Evolutionary conservation across 1,140 invertebrate genomes (phyloP).

Genomic region (Drosophila quadrilineata): DNA sequence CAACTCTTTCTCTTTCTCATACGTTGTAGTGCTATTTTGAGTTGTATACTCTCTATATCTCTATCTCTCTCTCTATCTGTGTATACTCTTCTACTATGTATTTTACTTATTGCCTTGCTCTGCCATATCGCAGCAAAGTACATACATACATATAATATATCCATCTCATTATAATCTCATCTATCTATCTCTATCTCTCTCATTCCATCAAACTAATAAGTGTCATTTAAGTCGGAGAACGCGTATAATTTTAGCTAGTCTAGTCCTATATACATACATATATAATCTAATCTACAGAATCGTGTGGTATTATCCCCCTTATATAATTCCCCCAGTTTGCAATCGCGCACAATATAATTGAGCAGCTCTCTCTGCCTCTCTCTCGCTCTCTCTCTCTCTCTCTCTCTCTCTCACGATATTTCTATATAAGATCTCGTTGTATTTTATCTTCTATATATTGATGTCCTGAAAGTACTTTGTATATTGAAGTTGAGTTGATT

Average conservation of each 20-base stretch:
- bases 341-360: slow-evolving; percentile 48
- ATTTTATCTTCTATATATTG: slow-evolving; percentile 23
- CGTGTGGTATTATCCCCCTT: slow-evolving; percentile 17
- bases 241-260: slow-evolving; percentile 45
- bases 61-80: not conserved
- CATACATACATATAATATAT: too few relatives aligned
- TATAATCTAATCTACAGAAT: slow-evolving; percentile 42
- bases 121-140: slow-evolving; percentile 40
- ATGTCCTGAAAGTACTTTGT: slow-evolving; percentile 19
- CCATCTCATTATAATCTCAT: slow-evolving; percentile 24
- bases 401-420: not conserved
- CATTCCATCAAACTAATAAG: slow-evolving; percentile 28
- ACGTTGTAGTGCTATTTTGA: slow-evolving; percentile 67
- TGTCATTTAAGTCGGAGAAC: slow-evolving; percentile 43
- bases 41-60: slow-evolving; percentile 26
- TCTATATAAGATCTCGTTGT: slow-evolving; percentile 29
- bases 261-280: slow-evolving; percentile 42
- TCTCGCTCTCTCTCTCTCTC: not conserved
- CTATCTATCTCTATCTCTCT: slow-evolving; percentile 20
- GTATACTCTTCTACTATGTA: slow-evolving; percentile 12
- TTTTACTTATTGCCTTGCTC: slow-evolving; percentile 63
- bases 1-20: slow-evolving; percentile 37
- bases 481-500: slow-evolving; percentile 24
- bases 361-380: slow-evolving; percentile 29
- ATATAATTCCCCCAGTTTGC: slow-evolving; percentile 6